phyloP scores from a whole-genome alignment of 2,113 vertebrate species.

The Triplophysa siluroides region DNA sequence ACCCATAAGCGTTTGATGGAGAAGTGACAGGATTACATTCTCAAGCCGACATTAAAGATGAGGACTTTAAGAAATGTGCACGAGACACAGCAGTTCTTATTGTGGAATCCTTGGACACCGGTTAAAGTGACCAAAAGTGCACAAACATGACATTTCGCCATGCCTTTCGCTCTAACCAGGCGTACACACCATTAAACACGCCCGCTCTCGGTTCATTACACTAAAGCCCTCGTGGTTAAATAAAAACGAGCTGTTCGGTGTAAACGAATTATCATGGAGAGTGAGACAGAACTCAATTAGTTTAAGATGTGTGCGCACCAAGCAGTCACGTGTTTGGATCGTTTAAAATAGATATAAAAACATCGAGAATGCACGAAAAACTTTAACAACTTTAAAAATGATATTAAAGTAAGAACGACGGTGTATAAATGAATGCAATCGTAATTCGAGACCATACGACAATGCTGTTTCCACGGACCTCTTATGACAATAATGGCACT shows the following conservation, averaged over 20 bases:
- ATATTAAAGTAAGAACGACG: background rate
- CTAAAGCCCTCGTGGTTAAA: constrained; percentile 86
- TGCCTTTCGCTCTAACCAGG: constrained; percentile 28
- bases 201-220: constrained; percentile 87
- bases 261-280: constrained; percentile 91
- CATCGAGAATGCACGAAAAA: background rate
- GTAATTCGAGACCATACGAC: constrained; percentile 2
- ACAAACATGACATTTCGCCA: constrained; percentile 37
- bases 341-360: background rate
- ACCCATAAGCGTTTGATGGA: constrained; percentile 54
- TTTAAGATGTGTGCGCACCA: constrained; percentile 60
- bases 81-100: constrained; percentile 65
- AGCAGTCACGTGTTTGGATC: constrained; percentile 1
- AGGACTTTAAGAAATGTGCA: too few relatives aligned
- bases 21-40: background rate
- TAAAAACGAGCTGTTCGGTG: constrained; percentile 83
- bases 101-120: constrained; percentile 53
- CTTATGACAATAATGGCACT: constrained; percentile 68
- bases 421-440: background rate
- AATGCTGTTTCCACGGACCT: constrained; percentile 63
- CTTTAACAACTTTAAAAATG: background rate
- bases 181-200: constrained; percentile 85
- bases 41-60: background rate
- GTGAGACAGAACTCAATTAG: constrained; percentile 90
- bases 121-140: constrained; percentile 55